These are phyloP conservation scores for Lerista edwardsae DNA, from an alignment of 2,797 vertebrate genomes.

Conservation along the genomic window DNA sequence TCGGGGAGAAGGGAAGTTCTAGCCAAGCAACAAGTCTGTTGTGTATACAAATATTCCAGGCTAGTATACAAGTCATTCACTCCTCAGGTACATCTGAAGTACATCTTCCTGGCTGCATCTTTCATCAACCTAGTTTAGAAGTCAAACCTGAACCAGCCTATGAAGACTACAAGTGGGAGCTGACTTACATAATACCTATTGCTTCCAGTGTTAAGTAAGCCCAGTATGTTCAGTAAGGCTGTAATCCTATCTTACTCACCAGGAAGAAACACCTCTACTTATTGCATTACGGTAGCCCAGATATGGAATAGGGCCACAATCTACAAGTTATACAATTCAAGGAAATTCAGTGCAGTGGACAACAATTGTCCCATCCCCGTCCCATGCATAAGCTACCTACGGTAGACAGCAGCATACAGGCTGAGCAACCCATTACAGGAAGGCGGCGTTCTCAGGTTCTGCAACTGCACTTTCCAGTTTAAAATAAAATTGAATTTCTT, in stretches of 20 bases:
- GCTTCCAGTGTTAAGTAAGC: no score
- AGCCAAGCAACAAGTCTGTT: accelerated
- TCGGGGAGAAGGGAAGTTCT: not conserved
- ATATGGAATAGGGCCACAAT: not conserved
- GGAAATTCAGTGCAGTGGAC: not conserved
- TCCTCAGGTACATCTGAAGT: not conserved
- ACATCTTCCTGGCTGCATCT: not conserved
- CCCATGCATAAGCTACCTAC: not conserved
- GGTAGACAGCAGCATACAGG: no score
- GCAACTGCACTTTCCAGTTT: not conserved
- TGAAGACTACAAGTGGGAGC: not conserved
- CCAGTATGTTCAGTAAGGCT: no score
- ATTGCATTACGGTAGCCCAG: not conserved
- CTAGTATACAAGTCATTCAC: not conserved
- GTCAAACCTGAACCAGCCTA: not conserved
- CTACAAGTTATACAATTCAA: not conserved
- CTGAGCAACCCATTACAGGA: no score
- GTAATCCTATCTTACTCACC: no score
- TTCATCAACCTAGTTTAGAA: not conserved
- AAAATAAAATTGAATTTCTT: not conserved
- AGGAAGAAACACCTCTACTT: no score
- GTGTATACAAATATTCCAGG: accelerated
- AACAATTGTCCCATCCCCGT: no score
- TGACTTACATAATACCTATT: not conserved
- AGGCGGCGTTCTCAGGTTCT: no score